phyloP scores from a whole-genome alignment of 64 coral and sea anemone species.

The Porites australiensis region DNA sequence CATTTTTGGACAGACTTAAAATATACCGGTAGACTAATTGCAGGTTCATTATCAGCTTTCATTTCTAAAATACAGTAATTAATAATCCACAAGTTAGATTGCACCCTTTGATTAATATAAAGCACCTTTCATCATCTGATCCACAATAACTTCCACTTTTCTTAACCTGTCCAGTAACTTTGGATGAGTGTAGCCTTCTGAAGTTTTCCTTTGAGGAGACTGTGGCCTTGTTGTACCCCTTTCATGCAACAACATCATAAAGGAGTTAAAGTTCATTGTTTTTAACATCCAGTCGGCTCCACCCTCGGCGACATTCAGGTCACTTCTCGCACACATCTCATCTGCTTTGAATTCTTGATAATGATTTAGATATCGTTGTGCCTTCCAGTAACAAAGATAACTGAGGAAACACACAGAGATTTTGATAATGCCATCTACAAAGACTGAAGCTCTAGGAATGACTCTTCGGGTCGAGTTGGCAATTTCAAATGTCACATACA shows the following conservation, averaged over 20 bases:
- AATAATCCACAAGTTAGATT: too few relatives aligned
- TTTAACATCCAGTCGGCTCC: conserved; percentile 89
- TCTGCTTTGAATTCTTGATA: conserved; percentile 90
- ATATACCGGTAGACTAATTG: too few relatives aligned
- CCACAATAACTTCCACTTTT: conserved; percentile 45
- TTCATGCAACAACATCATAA: conserved; percentile 66
- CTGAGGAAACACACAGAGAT: conserved; percentile 62
- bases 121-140: conserved; percentile 33
- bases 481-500: conserved; percentile 87
- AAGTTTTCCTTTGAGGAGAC: conserved; percentile 65
- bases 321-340: conserved; percentile 73
- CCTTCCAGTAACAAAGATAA: conserved; percentile 50
- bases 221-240: conserved; percentile 39
- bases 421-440: conserved; percentile 65
- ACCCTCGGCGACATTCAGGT: conserved; percentile 71
- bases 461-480: conserved; percentile 37
- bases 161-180: conserved; percentile 83
- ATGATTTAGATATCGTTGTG: conserved; percentile 63
- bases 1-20: too few relatives aligned
- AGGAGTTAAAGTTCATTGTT: conserved; percentile 66
- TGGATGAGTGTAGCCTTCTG: conserved; percentile 82
- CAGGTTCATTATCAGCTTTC: too few relatives aligned
- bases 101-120: too few relatives aligned
- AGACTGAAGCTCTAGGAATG: conserved; percentile 38
- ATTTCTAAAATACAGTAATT: too few relatives aligned